phyloP scores from a whole-genome alignment of 2,113 vertebrate species.

The Tautogolabrus adspersus region DNA sequence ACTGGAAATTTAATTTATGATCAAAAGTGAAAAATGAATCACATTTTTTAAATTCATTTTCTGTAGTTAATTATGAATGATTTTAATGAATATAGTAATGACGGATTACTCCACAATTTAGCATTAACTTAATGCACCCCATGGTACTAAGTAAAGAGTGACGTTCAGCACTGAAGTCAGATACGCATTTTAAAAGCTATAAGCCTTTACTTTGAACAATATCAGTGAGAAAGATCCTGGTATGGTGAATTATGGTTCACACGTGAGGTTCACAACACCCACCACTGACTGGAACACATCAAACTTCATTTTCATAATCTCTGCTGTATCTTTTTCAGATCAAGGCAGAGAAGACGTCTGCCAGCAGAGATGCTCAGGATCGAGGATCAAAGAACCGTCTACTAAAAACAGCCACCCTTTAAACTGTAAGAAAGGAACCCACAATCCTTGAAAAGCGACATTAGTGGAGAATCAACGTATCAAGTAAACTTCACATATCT shows the following conservation, averaged over 20 bases:
- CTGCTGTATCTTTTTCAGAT: constrained; percentile 54
- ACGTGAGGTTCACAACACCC: background rate
- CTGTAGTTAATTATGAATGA: constrained; percentile 12
- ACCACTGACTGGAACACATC: background rate
- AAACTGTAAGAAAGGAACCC: constrained; percentile 11
- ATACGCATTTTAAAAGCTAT: background rate
- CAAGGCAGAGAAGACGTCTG: constrained; percentile 43
- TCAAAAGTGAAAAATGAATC: background rate
- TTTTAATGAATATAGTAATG: constrained; percentile 2
- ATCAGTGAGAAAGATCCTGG: background rate
- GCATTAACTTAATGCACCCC: constrained; percentile 2
- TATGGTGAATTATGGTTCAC: background rate
- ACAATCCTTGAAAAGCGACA: constrained; percentile 24
- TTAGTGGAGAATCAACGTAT: background rate
- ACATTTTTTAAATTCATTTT: background rate
- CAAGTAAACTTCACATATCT: constrained; percentile 1
- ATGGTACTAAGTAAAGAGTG: background rate
- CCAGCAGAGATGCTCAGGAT: constrained; percentile 29
- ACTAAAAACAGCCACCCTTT: background rate
- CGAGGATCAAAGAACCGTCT: constrained; percentile 11
- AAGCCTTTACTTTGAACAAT: no score
- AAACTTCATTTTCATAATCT: constrained; percentile 33
- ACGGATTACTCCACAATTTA: constrained; percentile 18
- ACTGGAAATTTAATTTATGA: background rate
- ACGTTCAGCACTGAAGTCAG: background rate